phyloP scores from a whole-genome alignment of 2,113 vertebrate genomes.

The Crotophaga sulcirostris region DNA sequence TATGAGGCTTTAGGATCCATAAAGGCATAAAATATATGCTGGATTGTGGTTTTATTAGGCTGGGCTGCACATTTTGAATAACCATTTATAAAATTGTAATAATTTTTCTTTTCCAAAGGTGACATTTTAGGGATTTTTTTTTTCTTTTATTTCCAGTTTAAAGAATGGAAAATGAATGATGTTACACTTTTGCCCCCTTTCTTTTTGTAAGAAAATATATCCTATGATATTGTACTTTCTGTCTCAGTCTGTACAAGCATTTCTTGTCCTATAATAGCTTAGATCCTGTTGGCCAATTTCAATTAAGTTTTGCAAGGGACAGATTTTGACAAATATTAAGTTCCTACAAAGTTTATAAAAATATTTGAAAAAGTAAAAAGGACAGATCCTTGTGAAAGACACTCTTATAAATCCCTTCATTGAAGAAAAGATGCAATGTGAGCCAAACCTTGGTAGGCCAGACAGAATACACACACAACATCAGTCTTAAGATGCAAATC shows the following conservation, averaged over 20 bases:
- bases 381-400: neutral
- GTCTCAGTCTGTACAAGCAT: neutral
- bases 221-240: neutral
- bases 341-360: neutral
- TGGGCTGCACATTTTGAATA: neutral
- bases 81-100: neutral
- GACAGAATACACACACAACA: neutral
- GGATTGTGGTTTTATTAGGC: neutral
- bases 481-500: neutral
- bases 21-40: neutral
- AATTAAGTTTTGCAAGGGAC: neutral
- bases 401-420: neutral
- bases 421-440: neutral
- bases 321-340: neutral
- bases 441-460: neutral
- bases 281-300: neutral
- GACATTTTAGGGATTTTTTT: neutral
- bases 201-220: neutral
- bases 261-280: neutral
- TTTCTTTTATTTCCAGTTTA: neutral
- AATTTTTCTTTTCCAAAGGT: neutral
- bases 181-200: fast-evolving
- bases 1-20: neutral
- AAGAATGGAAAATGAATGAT: neutral
- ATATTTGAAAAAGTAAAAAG: neutral